Evolutionary conservation across 2,797 vertebrate genomes (phyloP).

Genomic region (Chelonia mydas): DNA sequence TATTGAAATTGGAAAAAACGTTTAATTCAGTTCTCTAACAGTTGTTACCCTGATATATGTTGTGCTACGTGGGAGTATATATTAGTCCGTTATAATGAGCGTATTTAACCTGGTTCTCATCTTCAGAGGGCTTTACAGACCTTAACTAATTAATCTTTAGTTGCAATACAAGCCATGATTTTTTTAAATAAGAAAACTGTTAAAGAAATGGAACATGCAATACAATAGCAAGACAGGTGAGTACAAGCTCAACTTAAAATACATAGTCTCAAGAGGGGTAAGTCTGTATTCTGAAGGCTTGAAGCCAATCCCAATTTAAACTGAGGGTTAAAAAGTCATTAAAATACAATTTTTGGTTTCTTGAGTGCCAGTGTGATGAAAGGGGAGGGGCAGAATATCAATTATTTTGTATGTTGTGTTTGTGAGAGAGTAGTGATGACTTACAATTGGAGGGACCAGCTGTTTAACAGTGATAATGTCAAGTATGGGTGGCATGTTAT

Average conservation of each 20-base stretch:
- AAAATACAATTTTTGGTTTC: neutral
- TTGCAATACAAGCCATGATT: neutral
- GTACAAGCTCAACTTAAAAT: neutral
- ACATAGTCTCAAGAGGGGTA: neutral
- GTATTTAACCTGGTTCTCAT: neutral
- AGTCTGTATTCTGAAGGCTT: neutral
- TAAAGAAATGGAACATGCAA: neutral
- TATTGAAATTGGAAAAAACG: conserved; percentile 61
- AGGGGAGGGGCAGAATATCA: neutral
- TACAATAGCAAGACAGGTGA: conserved; percentile 1
- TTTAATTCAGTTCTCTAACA: conserved; percentile 25
- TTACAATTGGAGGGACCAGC: neutral
- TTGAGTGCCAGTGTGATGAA: neutral
- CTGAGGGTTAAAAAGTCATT: neutral
- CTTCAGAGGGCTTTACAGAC: conserved; percentile 6
- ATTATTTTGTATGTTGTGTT: accelerated
- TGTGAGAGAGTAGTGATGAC: neutral
- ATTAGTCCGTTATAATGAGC: neutral
- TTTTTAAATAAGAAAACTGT: neutral
- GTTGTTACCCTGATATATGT: neutral
- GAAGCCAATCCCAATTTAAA: neutral
- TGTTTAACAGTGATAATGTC: neutral
- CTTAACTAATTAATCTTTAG: conserved; percentile 3
- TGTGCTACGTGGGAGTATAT: neutral
- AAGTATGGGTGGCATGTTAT: neutral